A percentile compares a stretch with the other conserved stretches of the same genome.
Conservation (phyloP, 1,140 invertebrate genomes). For the Anthonomus grandis region DNA sequence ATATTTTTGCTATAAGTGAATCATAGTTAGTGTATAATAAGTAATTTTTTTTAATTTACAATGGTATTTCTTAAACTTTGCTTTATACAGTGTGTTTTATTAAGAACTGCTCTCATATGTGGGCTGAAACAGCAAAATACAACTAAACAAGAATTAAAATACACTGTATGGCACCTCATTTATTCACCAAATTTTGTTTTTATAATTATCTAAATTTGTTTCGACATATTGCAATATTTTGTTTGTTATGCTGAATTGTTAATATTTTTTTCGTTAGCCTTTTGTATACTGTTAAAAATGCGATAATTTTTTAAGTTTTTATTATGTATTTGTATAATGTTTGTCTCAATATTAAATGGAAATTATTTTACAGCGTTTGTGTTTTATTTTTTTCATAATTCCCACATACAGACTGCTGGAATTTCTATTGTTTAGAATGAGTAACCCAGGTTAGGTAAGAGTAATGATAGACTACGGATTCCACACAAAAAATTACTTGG, state of each 20-base stretch:
- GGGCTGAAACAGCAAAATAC: no score
- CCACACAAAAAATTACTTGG: no score
- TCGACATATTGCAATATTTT: background rate
- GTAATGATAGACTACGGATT: no score
- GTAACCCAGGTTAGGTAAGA: background rate
- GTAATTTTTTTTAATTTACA: no score
- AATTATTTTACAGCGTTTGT: background rate
- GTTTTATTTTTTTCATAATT: background rate
- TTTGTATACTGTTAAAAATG: conserved; percentile 1
- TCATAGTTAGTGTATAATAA: background rate
- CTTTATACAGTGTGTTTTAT: no score
- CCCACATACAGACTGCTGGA: background rate
- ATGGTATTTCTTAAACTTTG: no score
- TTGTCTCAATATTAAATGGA: background rate
- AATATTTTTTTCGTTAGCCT: background rate
- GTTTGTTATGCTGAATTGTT: background rate
- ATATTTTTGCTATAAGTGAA: conserved; percentile 8
- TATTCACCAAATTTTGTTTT: no score
- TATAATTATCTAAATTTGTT: background rate
- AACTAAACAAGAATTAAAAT: no score
- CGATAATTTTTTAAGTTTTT: conserved; percentile 3
- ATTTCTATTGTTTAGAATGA: background rate
- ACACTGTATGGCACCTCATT: no score
- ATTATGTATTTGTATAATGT: background rate
- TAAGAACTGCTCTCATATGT: no score